Percentiles rank a stretch among this genome's conserved stretches.
Evolutionary conservation across 2,888 invertebrate species (phyloP).

Genomic region (Apomyelois bistriatella): DNA sequence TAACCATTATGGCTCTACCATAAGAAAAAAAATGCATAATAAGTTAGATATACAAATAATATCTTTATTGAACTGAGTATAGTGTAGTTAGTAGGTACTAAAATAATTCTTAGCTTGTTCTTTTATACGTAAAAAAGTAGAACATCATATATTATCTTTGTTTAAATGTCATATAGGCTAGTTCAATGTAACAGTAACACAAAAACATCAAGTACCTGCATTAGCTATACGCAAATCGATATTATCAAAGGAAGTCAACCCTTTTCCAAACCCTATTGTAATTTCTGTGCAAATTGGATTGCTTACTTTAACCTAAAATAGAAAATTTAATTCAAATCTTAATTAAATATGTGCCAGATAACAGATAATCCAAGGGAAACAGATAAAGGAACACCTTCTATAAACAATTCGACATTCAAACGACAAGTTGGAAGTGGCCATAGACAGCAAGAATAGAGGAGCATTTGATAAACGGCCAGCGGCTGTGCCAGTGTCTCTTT

Average conservation of each 20-base stretch:
- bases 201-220: too few species aligned
- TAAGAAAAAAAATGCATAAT: too few species aligned
- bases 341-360: slow-evolving; percentile 57
- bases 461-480: slow-evolving; percentile 23
- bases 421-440: slow-evolving; percentile 37
- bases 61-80: too few species aligned
- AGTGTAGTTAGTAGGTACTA: too few species aligned
- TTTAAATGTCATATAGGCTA: too few species aligned
- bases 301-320: slow-evolving; percentile 15
- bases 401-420: slow-evolving; percentile 58
- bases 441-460: slow-evolving; percentile 38
- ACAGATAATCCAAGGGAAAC: slow-evolving; percentile 28
- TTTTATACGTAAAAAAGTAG: too few species aligned
- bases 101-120: too few species aligned
- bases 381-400: slow-evolving; percentile 35
- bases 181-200: too few species aligned
- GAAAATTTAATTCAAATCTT: slow-evolving; percentile 40
- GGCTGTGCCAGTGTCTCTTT: background rate
- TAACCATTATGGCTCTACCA: too few species aligned
- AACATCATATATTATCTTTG: too few species aligned
- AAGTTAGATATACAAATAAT: too few species aligned
- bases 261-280: background rate
- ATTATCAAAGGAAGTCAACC: background rate
- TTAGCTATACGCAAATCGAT: background rate
- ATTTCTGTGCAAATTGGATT: slow-evolving; percentile 14